phyloP scores from a whole-genome alignment of 2,888 invertebrate genomes.

The Acleris literana region DNA sequence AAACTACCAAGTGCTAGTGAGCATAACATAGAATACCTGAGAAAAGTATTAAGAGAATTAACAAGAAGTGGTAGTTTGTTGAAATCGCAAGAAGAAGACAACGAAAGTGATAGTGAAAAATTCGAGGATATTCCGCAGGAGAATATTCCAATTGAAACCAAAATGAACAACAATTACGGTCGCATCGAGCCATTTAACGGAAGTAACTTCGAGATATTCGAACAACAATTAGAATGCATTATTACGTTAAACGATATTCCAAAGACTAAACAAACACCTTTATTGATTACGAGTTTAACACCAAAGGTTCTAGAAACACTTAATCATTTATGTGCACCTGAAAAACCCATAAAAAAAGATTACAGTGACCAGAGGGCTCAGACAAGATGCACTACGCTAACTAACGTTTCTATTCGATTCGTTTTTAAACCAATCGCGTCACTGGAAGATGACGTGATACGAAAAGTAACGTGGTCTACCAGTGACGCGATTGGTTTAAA shows the following conservation, averaged over 20 bases:
- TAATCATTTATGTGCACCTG: constrained; percentile 13
- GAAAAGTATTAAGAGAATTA: neutral
- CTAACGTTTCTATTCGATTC: too few relatives aligned
- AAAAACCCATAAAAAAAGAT: constrained; percentile 1
- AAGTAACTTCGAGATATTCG: constrained; percentile 15
- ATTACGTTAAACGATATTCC: constrained; percentile 6
- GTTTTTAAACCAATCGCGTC: too few relatives aligned
- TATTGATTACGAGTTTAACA: constrained; percentile 17
- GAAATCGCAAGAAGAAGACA: neutral
- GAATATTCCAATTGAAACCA: too few relatives aligned
- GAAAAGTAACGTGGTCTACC: too few relatives aligned
- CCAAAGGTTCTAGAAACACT: constrained; percentile 8
- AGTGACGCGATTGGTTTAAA: too few relatives aligned
- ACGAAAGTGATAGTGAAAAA: neutral
- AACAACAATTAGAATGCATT: constrained; percentile 23
- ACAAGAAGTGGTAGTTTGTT: neutral
- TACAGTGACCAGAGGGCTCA: too few relatives aligned
- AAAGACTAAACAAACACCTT: constrained; percentile 9
- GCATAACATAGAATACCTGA: neutral
- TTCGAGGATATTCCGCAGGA: too few relatives aligned
- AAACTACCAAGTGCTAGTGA: neutral
- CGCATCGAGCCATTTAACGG: constrained; percentile 6
- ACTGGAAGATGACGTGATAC: too few relatives aligned
- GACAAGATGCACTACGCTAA: too few relatives aligned
- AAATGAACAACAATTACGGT: too few relatives aligned